phyloP scores from a whole-genome alignment of 2,113 vertebrate genomes.

The Trochalopteron elliotii region DNA sequence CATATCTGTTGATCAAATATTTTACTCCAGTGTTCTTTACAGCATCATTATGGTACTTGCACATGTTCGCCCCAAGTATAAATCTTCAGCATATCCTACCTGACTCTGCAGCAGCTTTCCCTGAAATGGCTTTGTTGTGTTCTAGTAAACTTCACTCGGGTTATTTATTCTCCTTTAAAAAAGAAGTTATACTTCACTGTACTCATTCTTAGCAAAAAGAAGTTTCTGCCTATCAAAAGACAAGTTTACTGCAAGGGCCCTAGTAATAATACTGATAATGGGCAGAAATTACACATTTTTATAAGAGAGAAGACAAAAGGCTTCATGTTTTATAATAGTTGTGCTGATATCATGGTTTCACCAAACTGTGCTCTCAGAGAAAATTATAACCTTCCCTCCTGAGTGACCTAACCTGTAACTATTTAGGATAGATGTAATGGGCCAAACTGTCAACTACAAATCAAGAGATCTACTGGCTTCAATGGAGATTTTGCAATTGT shows the following conservation, averaged over 20 bases:
- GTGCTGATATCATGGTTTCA: conserved; percentile 54
- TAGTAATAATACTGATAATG: conserved; percentile 53
- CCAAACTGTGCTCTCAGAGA: conserved; percentile 43
- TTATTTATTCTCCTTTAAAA: conserved; percentile 66
- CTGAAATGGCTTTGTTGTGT: conserved; percentile 51
- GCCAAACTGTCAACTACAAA: conserved; percentile 2
- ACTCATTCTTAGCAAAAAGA: conserved; percentile 25
- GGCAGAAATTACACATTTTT: conserved; percentile 60
- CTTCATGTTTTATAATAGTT: conserved; percentile 43
- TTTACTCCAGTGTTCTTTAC: conserved; percentile 6
- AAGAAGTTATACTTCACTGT: conserved; percentile 31
- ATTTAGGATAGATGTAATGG: conserved; percentile 20
- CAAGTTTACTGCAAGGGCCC: conserved; percentile 42
- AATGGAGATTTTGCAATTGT: background rate
- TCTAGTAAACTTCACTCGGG: conserved; percentile 49
- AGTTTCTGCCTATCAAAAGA: conserved; percentile 49
- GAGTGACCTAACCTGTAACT: conserved; percentile 51
- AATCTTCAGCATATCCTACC: conserved; percentile 42
- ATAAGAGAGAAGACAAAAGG: conserved; percentile 44
- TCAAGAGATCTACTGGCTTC: background rate
- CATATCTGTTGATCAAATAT: background rate
- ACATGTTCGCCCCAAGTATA: conserved; percentile 30
- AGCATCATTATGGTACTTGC: background rate
- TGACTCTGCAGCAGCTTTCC: conserved; percentile 53
- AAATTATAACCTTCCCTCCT: conserved; percentile 50